Evolutionary conservation across 1,140 invertebrate species (phyloP).

Genomic region (Hirudo medicinalis): DNA sequence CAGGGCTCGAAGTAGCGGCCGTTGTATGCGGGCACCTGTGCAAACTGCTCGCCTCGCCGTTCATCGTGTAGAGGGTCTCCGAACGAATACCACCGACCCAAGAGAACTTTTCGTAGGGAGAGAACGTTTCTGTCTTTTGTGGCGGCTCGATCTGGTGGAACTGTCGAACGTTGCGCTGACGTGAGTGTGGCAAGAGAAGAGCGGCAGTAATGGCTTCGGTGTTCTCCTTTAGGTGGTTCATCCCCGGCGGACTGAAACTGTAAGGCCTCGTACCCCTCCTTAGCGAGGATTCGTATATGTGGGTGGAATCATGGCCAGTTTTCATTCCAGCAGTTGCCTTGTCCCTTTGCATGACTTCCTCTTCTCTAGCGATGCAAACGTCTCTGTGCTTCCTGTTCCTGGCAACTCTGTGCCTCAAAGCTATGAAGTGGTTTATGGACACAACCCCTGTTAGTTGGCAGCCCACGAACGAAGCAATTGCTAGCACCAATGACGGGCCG

Average conservation of each 20-base stretch:
- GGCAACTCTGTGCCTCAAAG: not conserved
- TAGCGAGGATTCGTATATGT: not conserved
- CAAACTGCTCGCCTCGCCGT: constrained; percentile 2
- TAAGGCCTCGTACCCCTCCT: not conserved
- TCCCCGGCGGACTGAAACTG: not conserved
- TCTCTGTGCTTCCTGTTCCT: not conserved
- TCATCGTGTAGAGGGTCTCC: constrained; percentile 8
- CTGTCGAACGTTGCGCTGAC: not conserved
- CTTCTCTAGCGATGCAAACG: not conserved
- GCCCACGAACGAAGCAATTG: constrained; percentile 36
- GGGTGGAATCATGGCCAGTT: not conserved
- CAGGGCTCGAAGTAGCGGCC: not conserved
- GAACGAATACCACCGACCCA: not conserved
- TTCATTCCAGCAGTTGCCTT: not conserved
- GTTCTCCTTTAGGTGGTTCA: not conserved
- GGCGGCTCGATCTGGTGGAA: not conserved
- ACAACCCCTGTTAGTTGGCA: constrained; percentile 39
- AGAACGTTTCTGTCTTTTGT: not conserved
- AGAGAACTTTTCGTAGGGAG: not conserved
- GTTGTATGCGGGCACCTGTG: not conserved
- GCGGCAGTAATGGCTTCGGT: not conserved
- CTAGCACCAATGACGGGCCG: constrained; percentile 39
- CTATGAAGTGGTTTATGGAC: constrained; percentile 38
- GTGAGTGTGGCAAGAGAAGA: not conserved
- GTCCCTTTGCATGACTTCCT: not conserved